phyloP scores from a whole-genome alignment of 2,888 invertebrate species.

The Euzetes globulus region DNA sequence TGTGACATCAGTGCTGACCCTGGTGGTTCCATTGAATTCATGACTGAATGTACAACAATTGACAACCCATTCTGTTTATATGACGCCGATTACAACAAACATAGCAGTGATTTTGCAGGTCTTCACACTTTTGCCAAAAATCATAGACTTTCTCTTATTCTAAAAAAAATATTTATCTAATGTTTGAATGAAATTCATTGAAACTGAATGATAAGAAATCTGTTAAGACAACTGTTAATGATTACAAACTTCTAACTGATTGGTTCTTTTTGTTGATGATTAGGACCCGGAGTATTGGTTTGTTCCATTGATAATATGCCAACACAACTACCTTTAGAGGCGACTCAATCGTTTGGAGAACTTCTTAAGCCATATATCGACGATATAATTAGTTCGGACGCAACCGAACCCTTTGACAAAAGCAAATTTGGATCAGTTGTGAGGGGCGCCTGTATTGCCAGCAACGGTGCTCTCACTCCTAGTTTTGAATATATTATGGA shows the following conservation, averaged over 20 bases:
- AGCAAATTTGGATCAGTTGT: constrained; percentile 59
- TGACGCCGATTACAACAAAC: constrained; percentile 92
- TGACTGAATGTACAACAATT: constrained; percentile 99
- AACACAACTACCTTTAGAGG: constrained; percentile 91
- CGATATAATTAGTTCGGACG: constrained; percentile 75
- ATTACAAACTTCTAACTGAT: neutral
- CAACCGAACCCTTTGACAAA: constrained; percentile 65
- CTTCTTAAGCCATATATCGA: constrained; percentile 76
- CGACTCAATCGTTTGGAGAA: constrained; percentile 96
- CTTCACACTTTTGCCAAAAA: neutral
- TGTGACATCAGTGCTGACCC: constrained; percentile 99
- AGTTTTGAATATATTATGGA: constrained; percentile 92
- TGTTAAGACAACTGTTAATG: neutral
- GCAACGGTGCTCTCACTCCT: constrained; percentile 83
- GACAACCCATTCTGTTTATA: constrained; percentile 99
- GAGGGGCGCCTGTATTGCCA: constrained; percentile 78
- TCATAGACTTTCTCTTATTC: no score
- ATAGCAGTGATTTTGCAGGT: constrained; percentile 26
- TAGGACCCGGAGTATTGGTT: constrained; percentile 94
- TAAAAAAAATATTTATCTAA: no score
- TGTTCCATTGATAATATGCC: constrained; percentile 99
- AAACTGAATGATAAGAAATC: no score
- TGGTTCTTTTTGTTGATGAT: constrained; percentile 58
- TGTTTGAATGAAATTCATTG: no score
- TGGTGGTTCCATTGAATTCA: constrained; percentile 96